Conservation (phyloP, 1,140 invertebrate genomes). For the Scylla paramamosain region DNA sequence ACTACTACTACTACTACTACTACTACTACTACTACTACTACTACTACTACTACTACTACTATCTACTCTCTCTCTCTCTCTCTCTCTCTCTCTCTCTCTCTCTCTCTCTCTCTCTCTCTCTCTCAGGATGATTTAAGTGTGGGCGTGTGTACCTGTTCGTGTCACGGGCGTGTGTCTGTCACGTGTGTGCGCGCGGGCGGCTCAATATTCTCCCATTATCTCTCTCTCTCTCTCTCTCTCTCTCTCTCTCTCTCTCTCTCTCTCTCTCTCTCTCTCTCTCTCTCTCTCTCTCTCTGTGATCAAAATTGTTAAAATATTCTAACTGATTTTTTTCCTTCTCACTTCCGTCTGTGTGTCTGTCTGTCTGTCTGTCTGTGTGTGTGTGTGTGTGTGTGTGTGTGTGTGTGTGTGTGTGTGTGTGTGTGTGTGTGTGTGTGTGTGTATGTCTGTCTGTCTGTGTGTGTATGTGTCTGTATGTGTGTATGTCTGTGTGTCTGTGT, state of each 20-base stretch:
- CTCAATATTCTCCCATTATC: too few relatives aligned
- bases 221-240: too few relatives aligned
- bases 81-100: too few relatives aligned
- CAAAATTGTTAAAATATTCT: too few relatives aligned
- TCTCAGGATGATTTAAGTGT: too few relatives aligned
- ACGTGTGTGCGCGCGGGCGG: too few relatives aligned
- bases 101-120: too few relatives aligned
- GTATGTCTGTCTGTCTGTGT: slow-evolving; percentile 30
- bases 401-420: neutral
- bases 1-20: neutral
- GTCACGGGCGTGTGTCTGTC: too few relatives aligned
- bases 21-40: neutral
- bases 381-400: slow-evolving; percentile 28
- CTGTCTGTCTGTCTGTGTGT: neutral
- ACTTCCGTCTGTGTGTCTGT: neutral
- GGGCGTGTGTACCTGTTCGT: too few relatives aligned
- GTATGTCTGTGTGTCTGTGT: neutral
- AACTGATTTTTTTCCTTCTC: neutral
- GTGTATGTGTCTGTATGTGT: neutral
- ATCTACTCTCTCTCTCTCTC: neutral
- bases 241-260: too few relatives aligned
- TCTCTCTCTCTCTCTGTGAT: too few relatives aligned
- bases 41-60: neutral
- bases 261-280: too few relatives aligned
- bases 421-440: slow-evolving; percentile 21